These are phyloP conservation scores for Hassar affinis DNA, from an alignment of 2,113 vertebrate species.

Conservation along the genomic window DNA sequence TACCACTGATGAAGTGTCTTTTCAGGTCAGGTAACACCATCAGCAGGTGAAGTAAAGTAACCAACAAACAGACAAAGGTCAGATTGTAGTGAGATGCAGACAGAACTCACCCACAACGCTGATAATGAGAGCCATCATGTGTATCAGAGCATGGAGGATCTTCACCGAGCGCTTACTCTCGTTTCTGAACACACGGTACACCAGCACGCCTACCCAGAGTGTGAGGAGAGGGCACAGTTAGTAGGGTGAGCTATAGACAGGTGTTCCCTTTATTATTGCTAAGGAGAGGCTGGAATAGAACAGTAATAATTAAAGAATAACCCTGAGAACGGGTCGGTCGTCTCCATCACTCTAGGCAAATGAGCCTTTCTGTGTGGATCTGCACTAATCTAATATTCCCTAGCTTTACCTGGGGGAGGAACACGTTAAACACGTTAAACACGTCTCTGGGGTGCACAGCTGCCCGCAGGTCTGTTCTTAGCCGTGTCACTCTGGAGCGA, in stretches of 20 bases:
- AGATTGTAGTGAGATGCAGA: not conserved
- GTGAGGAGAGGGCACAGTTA: not conserved
- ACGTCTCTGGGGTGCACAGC: not conserved
- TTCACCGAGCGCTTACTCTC: slow-evolving; percentile 83
- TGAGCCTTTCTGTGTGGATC: not conserved
- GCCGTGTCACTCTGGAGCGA: slow-evolving; percentile 1
- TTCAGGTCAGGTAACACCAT: not conserved
- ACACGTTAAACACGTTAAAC: not conserved
- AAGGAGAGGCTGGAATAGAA: too few relatives aligned
- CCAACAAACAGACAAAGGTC: not conserved
- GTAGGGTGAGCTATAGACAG: not conserved
- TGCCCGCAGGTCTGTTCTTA: slow-evolving; percentile 39
- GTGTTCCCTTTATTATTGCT: too few relatives aligned
- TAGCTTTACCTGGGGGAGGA: not conserved
- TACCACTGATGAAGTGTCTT: not conserved
- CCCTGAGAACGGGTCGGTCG: not conserved
- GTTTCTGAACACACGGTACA: slow-evolving; percentile 84
- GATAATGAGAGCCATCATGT: slow-evolving; percentile 78
- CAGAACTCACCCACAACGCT: slow-evolving; percentile 71
- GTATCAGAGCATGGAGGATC: slow-evolving; percentile 81
- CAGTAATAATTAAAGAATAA: too few relatives aligned
- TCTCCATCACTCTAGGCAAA: not conserved
- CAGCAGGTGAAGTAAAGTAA: not conserved
- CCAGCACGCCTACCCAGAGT: slow-evolving; percentile 79
- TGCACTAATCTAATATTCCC: not conserved